phyloP scores from a whole-genome alignment of 2,113 vertebrate genomes.

The Hippocampus guttulatus region DNA sequence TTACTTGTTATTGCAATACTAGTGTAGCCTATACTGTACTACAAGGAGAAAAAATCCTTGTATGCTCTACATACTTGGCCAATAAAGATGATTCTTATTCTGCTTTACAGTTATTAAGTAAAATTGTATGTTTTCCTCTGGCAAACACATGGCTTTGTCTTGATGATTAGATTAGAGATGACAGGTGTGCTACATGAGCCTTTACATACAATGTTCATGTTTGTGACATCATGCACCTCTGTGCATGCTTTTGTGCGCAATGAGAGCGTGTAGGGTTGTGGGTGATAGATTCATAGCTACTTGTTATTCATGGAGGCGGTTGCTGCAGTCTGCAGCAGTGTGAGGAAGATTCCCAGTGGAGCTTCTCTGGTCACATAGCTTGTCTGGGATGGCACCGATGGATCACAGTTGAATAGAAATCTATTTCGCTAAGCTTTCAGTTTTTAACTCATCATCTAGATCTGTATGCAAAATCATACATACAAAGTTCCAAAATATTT shows the following conservation, averaged over 20 bases:
- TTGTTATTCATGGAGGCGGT: slow-evolving; percentile 65
- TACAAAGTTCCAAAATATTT: neutral
- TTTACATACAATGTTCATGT: slow-evolving; percentile 21
- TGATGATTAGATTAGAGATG: slow-evolving; percentile 22
- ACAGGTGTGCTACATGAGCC: neutral
- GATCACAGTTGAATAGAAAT: slow-evolving; percentile 26
- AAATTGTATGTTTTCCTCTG: too few species aligned
- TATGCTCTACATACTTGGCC: too few species aligned
- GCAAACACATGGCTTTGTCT: neutral
- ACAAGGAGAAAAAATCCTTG: too few species aligned
- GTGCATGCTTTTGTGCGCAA: slow-evolving; percentile 11
- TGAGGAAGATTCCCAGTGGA: slow-evolving; percentile 57
- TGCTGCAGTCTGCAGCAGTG: slow-evolving; percentile 54
- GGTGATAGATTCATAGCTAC: slow-evolving; percentile 41
- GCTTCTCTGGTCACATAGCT: slow-evolving; percentile 47
- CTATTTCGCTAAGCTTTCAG: neutral
- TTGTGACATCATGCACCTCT: slow-evolving; percentile 8
- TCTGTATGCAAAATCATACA: neutral
- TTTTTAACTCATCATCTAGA: slow-evolving; percentile 5
- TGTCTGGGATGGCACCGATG: slow-evolving; percentile 36
- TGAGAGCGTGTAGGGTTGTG: slow-evolving; percentile 17
- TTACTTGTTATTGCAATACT: too few species aligned
- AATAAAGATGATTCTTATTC: too few species aligned
- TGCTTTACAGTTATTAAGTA: too few species aligned
- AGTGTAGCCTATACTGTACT: too few species aligned